Base-by-base conservation (phyloP, 53 echinoderm and acorn worm genomes). In the Mesocentrotus franciscanus region DNA sequence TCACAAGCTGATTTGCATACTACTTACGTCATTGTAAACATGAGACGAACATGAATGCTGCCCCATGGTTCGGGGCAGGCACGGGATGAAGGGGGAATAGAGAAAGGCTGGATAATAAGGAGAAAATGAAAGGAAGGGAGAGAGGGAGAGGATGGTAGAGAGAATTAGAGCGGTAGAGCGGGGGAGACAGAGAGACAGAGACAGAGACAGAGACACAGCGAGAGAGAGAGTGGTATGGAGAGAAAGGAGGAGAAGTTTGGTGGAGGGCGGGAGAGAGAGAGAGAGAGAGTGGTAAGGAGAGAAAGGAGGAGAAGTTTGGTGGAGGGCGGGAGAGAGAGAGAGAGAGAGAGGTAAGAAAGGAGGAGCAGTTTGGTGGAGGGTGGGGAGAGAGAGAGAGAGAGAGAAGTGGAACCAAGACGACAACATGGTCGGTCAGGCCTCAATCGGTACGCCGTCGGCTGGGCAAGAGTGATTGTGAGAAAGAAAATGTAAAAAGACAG, bases 21-120 rank as follows among this genome's bases (percentile, higher is more conserved):
- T 92, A 71, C 92, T 75, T 92, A 70, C 92, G 92, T 92, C 92
- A 92, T 56, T 30, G 76, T 57, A 66, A 92, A 92, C 92, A 92
- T 92, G 92, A 92, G 92, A 92, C 75, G 57, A 92, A 92, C 92
- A 92, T 92, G 92, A 92, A 92, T 92, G 92, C 92, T 92, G 49
- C 92, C 92, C 71, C 92, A 9, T 90, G 90, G 90, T 90, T 87
- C 87, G 87, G 87, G 56, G 87, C 58, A 87, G 58, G 87, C 35
- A 66, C 14, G 91, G 33, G 91, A 91, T 58, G 60, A 14, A 90
- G 90, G 30, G 66, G 66, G 18, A 91, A 39, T 4, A 15, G 22
- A 9, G 33, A 62, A 62, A 33, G 33, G 59, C 62, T 90, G 16
- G 90, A 20, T 15, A 29, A 15, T 14, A 30, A 61, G 60, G 11